Percentiles rank a stretch among this genome's conserved stretches.
These are phyloP conservation scores for Mactra quadrangularis DNA, from an alignment of 1,140 invertebrate species.

Conservation along the genomic window DNA sequence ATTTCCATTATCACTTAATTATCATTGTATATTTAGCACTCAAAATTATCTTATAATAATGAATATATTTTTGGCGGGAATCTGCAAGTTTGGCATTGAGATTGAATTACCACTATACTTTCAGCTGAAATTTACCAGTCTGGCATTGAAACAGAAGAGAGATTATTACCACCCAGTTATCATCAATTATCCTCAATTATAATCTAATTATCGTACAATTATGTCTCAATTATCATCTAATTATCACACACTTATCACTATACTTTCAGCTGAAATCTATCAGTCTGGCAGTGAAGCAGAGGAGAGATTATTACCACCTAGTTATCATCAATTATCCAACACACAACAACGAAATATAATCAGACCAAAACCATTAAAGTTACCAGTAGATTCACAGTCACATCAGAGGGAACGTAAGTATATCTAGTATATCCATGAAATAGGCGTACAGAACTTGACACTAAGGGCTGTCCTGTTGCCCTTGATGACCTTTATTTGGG, in stretches of 20 bases:
- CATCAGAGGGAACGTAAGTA: conserved; percentile 82
- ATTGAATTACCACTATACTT: conserved; percentile 1
- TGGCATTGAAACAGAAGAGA: not conserved
- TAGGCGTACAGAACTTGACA: no score
- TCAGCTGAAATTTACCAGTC: not conserved
- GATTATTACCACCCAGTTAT: conserved; percentile 49
- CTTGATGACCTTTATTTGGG: no score
- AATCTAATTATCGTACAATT: no score
- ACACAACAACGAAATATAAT: conserved; percentile 59
- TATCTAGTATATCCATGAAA: no score
- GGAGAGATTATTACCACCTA: conserved; percentile 51
- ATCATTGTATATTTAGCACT: not conserved
- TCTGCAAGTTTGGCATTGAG: not conserved
- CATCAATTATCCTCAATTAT: conserved; percentile 22
- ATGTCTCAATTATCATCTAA: no score
- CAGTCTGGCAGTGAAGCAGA: conserved; percentile 60
- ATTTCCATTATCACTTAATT: no score
- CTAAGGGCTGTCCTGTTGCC: no score
- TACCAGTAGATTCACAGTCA: conserved; percentile 82
- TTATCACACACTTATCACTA: no score
- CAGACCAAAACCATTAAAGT: conserved; percentile 79
- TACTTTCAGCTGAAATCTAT: conserved; percentile 50
- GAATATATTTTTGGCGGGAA: not conserved
- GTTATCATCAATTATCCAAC: conserved; percentile 43
- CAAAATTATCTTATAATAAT: not conserved